Conservation (phyloP, 2,797 vertebrate species). For the Rhinophrynus dorsalis region DNA sequence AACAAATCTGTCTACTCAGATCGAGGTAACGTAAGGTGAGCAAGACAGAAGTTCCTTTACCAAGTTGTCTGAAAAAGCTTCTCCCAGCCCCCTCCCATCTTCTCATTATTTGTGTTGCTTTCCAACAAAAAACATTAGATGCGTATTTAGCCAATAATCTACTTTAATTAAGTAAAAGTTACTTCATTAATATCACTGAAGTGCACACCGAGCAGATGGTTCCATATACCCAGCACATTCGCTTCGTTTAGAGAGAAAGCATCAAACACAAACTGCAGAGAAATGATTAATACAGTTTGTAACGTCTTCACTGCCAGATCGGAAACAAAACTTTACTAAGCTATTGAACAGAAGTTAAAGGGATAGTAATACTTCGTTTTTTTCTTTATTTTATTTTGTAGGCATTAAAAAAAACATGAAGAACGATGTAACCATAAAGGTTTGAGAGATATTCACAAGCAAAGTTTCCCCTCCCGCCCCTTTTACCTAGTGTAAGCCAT, state of each 20-base stretch:
- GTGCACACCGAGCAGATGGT: slow-evolving; percentile 41
- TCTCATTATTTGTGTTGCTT: slow-evolving; percentile 23
- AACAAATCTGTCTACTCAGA: slow-evolving; percentile 17
- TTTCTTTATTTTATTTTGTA: too few species aligned
- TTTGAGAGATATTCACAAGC: too few species aligned
- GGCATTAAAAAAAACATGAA: too few species aligned
- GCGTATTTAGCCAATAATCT: slow-evolving; percentile 46
- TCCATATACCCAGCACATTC: neutral
- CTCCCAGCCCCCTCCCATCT: slow-evolving; percentile 4
- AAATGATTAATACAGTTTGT: neutral
- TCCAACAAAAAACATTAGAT: slow-evolving; percentile 12
- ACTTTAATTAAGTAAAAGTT: slow-evolving; percentile 55
- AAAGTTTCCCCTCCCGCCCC: too few species aligned
- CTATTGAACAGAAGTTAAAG: too few species aligned
- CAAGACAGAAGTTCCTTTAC: slow-evolving; percentile 32
- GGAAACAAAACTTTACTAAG: too few species aligned
- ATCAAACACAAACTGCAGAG: neutral
- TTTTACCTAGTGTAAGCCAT: too few species aligned
- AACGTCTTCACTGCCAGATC: neutral
- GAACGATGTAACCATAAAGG: too few species aligned
- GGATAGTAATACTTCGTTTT: too few species aligned
- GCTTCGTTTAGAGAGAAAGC: neutral
- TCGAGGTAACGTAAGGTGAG: slow-evolving; percentile 22
- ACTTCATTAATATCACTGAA: slow-evolving; percentile 43
- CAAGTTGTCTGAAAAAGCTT: slow-evolving; percentile 12